These are phyloP conservation scores for Planococcus citri DNA, from an alignment of 1,140 invertebrate genomes.

Conservation along the genomic window DNA sequence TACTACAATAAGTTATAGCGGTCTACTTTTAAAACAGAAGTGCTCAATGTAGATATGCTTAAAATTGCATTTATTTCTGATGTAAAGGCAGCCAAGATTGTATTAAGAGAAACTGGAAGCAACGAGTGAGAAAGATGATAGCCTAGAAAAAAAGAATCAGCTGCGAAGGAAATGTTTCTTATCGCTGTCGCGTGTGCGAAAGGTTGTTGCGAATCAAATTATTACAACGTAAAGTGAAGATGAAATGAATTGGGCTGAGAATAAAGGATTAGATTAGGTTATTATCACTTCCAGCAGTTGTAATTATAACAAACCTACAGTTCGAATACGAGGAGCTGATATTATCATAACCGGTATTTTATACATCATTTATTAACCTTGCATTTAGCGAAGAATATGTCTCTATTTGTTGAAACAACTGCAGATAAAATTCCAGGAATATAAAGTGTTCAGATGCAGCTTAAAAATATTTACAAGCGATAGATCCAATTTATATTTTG, in stretches of 20 bases:
- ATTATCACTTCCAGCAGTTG: constrained; percentile 5
- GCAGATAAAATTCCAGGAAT: constrained; percentile 16
- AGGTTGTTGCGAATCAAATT: too few relatives aligned
- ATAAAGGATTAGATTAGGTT: not conserved
- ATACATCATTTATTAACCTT: constrained; percentile 19
- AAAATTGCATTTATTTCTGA: too few relatives aligned
- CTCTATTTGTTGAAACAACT: constrained; percentile 18
- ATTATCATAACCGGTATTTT: constrained; percentile 19
- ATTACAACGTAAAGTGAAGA: too few relatives aligned
- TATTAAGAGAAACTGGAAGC: too few relatives aligned
- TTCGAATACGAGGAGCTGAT: constrained; percentile 11
- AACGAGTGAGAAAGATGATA: too few relatives aligned
- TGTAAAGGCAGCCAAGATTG: too few relatives aligned
- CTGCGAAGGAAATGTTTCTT: too few relatives aligned
- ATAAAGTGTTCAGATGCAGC: constrained; percentile 5
- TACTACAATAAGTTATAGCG: too few relatives aligned
- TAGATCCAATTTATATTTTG: not conserved
- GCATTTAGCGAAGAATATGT: constrained; percentile 17
- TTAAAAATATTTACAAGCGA: not conserved
- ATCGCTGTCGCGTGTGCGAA: too few relatives aligned
- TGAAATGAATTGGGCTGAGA: not conserved
- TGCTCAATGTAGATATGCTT: too few relatives aligned
- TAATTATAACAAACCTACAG: constrained; percentile 14
- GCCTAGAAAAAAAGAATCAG: too few relatives aligned
- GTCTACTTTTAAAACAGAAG: too few relatives aligned